Evolutionary conservation across 2,888 invertebrate species (phyloP).

Genomic region (Lacanobia oleracea): DNA sequence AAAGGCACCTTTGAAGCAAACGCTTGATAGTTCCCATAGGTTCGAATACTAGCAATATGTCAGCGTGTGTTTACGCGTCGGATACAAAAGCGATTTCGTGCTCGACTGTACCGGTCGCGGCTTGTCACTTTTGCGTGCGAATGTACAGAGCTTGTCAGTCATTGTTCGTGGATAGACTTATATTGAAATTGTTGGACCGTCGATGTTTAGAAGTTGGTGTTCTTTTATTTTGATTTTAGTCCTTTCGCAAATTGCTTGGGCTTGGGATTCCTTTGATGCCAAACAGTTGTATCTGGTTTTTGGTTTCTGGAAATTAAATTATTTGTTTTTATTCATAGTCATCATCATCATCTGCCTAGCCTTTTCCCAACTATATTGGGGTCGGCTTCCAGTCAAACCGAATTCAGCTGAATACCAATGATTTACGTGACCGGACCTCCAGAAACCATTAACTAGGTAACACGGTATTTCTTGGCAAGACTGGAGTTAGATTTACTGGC

Average conservation of each 20-base stretch:
- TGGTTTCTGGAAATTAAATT: neutral
- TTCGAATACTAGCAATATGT: constrained; percentile 53
- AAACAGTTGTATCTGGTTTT: neutral
- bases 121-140: constrained; percentile 62
- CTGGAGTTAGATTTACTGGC: too few species aligned
- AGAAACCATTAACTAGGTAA: too few species aligned
- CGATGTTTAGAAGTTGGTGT: neutral
- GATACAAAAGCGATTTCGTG: constrained; percentile 66
- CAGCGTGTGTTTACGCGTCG: constrained; percentile 63
- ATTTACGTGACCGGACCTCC: too few species aligned
- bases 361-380: too few species aligned
- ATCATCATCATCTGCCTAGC: too few species aligned
- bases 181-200: constrained; percentile 51
- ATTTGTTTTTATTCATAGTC: too few species aligned
- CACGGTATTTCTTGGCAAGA: too few species aligned
- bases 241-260: too few species aligned
- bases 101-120: constrained; percentile 61
- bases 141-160: constrained; percentile 57
- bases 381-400: too few species aligned
- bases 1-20: constrained; percentile 55
- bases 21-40: constrained; percentile 58
- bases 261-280: neutral
- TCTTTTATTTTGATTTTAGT: neutral
- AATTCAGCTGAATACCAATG: too few species aligned
- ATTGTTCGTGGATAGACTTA: constrained; percentile 51